Base-by-base conservation (phyloP, 1,140 invertebrate genomes). In the Melitaea cinxia region DNA sequence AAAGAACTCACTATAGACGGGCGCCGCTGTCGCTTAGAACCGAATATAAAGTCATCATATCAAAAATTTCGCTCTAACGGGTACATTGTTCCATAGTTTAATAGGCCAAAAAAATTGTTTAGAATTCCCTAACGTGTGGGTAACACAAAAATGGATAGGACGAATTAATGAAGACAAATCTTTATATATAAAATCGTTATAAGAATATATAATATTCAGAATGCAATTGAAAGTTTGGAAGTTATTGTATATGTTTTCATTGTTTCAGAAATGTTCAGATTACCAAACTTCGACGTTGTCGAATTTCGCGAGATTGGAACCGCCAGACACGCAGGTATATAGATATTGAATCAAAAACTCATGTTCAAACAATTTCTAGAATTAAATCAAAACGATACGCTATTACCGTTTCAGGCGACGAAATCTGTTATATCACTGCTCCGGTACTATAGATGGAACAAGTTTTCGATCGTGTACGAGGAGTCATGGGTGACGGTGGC, bases 251-350 rank as follows among this genome's bases (percentile, higher is more conserved):
- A 7, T 39, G n/a, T 14, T 83, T 75, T 77, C n/a, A n/a, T 78
- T 33, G 81, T 94, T 94, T 65, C 93, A 98, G 97, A 98, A 97
- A 96, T 99, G 98, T 92, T 95, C 97, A 4, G 97, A 98, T 89
- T 94, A 96, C 79, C 95, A 94, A 88, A 96, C 96, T 7, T 97
- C 96, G 12, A 92, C 93, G 58, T 95, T 98, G 79, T 95, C 96
- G 66, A 99, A 97, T 28, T 99, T 99, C 90, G 97, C 97, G 6
- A 93, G 98, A 81, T 98, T 98, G 9, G 97, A 98, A 88, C 98
- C 98, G 15, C 97, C 97, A 14, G 96, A 98, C 75, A 97, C 95
- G 33, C 97, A 98, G 93, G 96, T 96, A 77, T 21, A 17, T 15
- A 42, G 10, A 17, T 9, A 42, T 42, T 6, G 17, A 12, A 47